Evolutionary conservation across 2,888 invertebrate species (phyloP).

Genomic region (Cryptus armator): DNA sequence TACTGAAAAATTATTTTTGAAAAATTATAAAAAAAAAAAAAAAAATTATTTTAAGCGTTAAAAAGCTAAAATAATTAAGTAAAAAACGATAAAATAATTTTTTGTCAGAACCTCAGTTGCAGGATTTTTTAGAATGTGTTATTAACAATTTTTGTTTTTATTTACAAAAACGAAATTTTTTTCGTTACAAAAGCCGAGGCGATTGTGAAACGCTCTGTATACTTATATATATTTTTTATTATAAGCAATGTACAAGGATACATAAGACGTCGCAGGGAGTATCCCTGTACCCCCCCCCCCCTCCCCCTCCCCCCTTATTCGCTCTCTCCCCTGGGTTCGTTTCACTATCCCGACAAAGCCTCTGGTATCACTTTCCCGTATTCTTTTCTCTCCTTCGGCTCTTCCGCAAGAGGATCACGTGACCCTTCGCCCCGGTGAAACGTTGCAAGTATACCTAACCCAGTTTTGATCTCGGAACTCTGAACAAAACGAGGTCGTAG

Average conservation of each 20-base stretch:
- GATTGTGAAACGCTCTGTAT: conserved; percentile 9
- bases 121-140: too few species aligned
- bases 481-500: conserved; percentile 26
- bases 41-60: too few species aligned
- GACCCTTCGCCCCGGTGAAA: conserved; percentile 32
- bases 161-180: background rate
- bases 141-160: background rate
- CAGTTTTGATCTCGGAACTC: conserved; percentile 44
- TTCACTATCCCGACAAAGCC: conserved; percentile 32
- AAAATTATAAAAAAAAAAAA: too few species aligned
- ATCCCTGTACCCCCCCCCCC: background rate
- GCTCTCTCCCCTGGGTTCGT: background rate
- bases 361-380: conserved; percentile 48
- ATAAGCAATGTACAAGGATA: conserved; percentile 14
- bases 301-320: background rate
- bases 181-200: background rate
- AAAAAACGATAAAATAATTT: too few species aligned
- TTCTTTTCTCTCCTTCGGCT: conserved; percentile 40
- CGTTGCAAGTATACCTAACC: conserved; percentile 33
- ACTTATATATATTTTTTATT: conserved; percentile 10
- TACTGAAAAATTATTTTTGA: too few species aligned
- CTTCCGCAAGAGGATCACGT: conserved; percentile 3
- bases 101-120: too few species aligned
- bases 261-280: conserved; percentile 7
- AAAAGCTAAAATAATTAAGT: too few species aligned